Evolutionary conservation across 2,797 vertebrate species (phyloP), one percentile per base, ranked within the genome.

Genomic region (Euthynnus affinis): DNA sequence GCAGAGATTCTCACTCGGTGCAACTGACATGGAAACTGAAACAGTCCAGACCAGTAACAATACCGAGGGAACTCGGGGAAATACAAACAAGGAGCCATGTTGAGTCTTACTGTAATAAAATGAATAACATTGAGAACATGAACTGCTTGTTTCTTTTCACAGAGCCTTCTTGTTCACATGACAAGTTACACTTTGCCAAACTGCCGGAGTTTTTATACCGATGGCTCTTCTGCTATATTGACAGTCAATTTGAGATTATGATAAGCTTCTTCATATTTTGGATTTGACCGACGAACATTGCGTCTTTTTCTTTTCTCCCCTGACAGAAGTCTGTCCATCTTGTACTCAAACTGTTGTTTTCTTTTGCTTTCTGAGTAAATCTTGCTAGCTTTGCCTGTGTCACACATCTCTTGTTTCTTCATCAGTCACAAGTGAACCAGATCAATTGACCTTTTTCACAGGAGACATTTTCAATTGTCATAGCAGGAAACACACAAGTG

Each of bases 321-420:
- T 49, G 46, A 49, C 18, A 49, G 46, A 20, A 8, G 18, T 46
- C 44, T 42, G 40, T 42, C 15, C 42, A 44, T 5, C 2, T 58
- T 69, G 13, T 17, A 49, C 8, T 44, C 34, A 44, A 23, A 61
- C n/a, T 13, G n/a, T 49, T 49, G 15, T n/a, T 29, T 29, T 29
- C 5, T 37, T 27, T 34, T 64, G 9, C 42, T 53, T n/a, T 48
- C 2, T 23, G 18, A 20, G 7, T 42, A 48, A 65, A 52, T 68
- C 51, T 55, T 23, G 8, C 32, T 20, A 14, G 13, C 46, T 34
- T 48, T 44, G 51, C 22, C 20, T 13, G n/a, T 22, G 3, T 55
- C 52, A 55, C 23, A 55, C 5, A 55, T 49, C 14, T 57, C 51
- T 51, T 61, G 44, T 71, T 52, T 77, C 37, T 80, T 56, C 68